Conservation (phyloP, 2,113 vertebrate species). For the Numenius arquata region DNA sequence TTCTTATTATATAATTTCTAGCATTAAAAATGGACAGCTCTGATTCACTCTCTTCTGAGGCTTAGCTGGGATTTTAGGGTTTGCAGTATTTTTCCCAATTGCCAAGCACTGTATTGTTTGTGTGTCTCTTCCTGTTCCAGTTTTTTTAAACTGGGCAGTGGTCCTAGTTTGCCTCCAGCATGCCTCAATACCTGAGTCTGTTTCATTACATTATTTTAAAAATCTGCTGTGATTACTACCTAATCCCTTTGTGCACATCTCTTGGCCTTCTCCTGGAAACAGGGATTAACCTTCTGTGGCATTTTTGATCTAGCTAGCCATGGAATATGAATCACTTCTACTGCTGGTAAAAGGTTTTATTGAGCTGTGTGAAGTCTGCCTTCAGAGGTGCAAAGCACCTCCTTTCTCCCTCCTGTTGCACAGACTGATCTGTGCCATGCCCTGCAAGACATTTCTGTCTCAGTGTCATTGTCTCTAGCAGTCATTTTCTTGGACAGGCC, state of each 20-base stretch:
- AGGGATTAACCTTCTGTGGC: not conserved
- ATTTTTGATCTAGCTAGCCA: not conserved
- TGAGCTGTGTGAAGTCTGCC: not conserved
- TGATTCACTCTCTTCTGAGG: not conserved
- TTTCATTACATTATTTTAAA: not conserved
- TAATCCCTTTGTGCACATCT: not conserved
- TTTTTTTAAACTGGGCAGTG: not conserved
- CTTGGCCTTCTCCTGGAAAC: not conserved
- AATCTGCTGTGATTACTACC: not conserved
- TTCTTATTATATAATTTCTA: not conserved
- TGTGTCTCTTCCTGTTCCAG: accelerated
- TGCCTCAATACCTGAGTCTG: not conserved
- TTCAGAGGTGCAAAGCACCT: not conserved
- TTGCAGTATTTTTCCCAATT: not conserved
- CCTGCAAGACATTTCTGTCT: not conserved
- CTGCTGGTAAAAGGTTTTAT: not conserved
- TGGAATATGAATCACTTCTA: not conserved
- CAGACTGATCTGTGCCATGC: accelerated
- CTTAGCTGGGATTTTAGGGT: not conserved
- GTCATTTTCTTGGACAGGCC: not conserved
- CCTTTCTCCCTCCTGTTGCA: not conserved
- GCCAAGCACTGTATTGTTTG: not conserved
- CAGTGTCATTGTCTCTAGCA: not conserved
- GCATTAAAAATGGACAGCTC: not conserved
- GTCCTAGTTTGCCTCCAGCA: not conserved